Percentiles rank a stretch among this genome's conserved stretches.
Evolutionary conservation across 35 echinoderm and acorn worm species (phyloP).

Genomic region (Anneissia japonica): DNA sequence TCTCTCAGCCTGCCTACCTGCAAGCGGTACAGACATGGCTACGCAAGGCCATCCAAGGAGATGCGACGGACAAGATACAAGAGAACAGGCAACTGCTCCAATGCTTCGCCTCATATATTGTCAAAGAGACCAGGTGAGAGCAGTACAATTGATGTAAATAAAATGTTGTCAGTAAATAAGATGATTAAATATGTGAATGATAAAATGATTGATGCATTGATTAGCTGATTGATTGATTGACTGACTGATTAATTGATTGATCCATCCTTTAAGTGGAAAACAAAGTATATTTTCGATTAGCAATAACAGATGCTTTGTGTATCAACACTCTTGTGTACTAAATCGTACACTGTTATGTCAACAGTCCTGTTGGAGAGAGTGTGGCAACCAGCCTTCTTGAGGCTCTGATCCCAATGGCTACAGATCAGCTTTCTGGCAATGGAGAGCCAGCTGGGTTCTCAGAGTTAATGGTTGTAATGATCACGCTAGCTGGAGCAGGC

Average conservation of each 20-base stretch:
- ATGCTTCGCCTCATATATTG: conserved; percentile 64
- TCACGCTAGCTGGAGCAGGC: conserved; percentile 81
- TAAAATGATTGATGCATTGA: too few species aligned
- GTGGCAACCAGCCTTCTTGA: conserved; percentile 68
- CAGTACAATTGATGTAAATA: too few species aligned
- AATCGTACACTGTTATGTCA: too few species aligned
- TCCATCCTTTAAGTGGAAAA: too few species aligned
- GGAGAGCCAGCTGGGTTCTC: conserved; percentile 70
- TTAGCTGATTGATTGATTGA: too few species aligned
- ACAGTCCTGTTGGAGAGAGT: conserved; percentile 47
- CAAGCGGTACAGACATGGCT: conserved; percentile 75
- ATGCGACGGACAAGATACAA: conserved; percentile 58
- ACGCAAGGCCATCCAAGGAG: conserved; percentile 57
- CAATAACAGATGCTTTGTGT: too few species aligned
- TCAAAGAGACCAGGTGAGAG: conserved; percentile 91
- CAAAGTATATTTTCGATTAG: too few species aligned
- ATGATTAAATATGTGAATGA: too few species aligned
- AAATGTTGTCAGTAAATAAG: too few species aligned
- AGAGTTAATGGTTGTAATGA: conserved; percentile 92
- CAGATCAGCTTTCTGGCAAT: conserved; percentile 59
- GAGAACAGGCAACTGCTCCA: conserved; percentile 78
- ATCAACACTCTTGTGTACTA: too few species aligned
- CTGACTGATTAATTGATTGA: too few species aligned
- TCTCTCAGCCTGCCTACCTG: conserved; percentile 21
- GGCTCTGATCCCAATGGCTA: conserved; percentile 78